Evolutionary conservation across 2,797 vertebrate genomes (phyloP), one percentile per base, ranked within the genome.

Genomic region (Sebastes hopkinsi): DNA sequence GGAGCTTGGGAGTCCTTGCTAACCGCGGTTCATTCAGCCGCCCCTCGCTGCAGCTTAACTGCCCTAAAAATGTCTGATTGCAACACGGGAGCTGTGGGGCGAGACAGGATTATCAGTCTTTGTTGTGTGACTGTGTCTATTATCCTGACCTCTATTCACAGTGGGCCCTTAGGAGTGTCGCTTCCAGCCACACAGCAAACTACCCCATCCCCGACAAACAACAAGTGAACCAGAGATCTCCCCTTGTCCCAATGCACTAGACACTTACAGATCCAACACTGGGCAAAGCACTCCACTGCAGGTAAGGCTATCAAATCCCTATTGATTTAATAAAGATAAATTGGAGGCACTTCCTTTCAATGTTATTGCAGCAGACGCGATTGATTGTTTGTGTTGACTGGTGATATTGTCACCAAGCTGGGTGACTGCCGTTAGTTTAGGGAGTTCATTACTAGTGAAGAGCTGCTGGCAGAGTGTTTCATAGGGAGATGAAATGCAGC

Each of bases 31-130:
- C 95, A 95, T 95, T 95, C 94, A 94, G 93, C 90, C 74, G 93
- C 94, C 92, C 94, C 95, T 94, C 87, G 91, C 94, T 95, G 94
- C 92, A 96, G 94, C 95, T 95, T 95, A 97, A 96, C 95, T 97
- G 91, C 92, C 90, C 91, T 93, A 93, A 92, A 92, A 95, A 95
- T 91, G 94, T 92, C 83, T 90, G 95, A 86, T 82, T 92, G 88
- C 92, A 93, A 92, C 92, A 94, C 89, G 75, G 92, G 93, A 90
- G 94, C 90, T 93, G 86, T 92, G 92, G 93, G 91, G 92, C 92
- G 80, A 93, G 89, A 93, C 87, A 95, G 89, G 84, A 92, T 95
- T 96, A 94, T 96, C 93, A 96, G 80, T 96, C 93, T 95, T 95
- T 95, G 92, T 96, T 94, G 94, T 92, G 93, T 94, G 94, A 92